Base-by-base conservation (phyloP, 1,140 invertebrate genomes). In the Adelges cooleyi region DNA sequence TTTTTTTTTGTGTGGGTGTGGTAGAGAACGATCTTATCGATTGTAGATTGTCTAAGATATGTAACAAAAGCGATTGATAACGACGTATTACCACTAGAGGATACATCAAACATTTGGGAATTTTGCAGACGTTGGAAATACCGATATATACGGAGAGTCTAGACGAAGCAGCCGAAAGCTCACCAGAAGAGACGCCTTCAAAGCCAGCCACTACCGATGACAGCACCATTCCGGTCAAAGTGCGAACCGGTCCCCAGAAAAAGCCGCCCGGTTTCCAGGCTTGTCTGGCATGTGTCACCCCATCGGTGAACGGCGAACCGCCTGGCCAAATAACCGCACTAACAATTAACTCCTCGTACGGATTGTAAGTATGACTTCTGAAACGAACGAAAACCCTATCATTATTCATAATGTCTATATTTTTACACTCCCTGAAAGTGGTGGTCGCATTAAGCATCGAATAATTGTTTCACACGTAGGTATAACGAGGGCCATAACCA, bases 261-360 rank as follows among this genome's bases (percentile, higher is more conserved):
- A 87, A 92, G 74, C 81, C 87, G 25, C 79, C 92, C 18, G 93
- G 93, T 67, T 98, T 95, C 81, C 94, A 98, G 79, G 89, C 93
- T 8, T 89, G 95, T 71, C 78, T 99, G 51, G 89, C 97, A 69
- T 97, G 94, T 78, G 77, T 98, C 68, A 89, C 91, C 50, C 85
- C 86, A 22, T 89, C 87, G 76, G 79, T 83, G 59, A 87, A 88
- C 72, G 85, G 84, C 65, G 86, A 87, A 73, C 80, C 86, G 50
- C 84, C 89, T 29, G 86, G 88, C 69, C 84, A 84, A 72, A 89
- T 97, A 62, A 87, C 91, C 65, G 86, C 90, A 66, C 82, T 98
- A 71, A 86, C 87, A 71, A 81, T 98, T 73, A 98, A 97, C 77
- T 95, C 95, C 69, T 90, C 89, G 25, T 96, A 95, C 78, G 93